Conservation (phyloP, 1,140 invertebrate genomes). For the Cherax quadricarinatus region DNA sequence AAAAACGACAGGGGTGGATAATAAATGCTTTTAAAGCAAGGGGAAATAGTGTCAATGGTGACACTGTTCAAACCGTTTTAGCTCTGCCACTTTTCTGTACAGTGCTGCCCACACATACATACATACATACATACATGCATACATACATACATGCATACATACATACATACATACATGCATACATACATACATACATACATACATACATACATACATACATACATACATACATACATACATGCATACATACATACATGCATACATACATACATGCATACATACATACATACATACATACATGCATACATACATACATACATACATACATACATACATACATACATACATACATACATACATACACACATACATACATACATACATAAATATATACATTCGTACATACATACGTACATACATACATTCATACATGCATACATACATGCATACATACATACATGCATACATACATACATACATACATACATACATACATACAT, state of each 20-base stretch:
- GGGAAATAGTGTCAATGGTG: too few relatives aligned
- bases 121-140: background rate
- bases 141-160: background rate
- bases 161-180: background rate
- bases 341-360: background rate
- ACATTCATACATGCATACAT: background rate
- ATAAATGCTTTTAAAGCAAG: too few relatives aligned
- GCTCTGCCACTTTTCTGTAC: too few relatives aligned
- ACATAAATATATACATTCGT: constrained; percentile 12
- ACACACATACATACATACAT: background rate
- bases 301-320: background rate
- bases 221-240: too few relatives aligned
- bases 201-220: constrained; percentile 2
- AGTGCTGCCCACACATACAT: too few relatives aligned
- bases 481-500: constrained; percentile 21
- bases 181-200: constrained; percentile 22
- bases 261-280: too few relatives aligned
- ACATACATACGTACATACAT: background rate
- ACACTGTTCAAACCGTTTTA: too few relatives aligned
- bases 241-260: too few relatives aligned
- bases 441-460: background rate
- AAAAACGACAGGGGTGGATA: too few relatives aligned
- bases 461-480: background rate
- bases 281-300: too few relatives aligned
- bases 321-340: constrained; percentile 12